Base-by-base conservation (phyloP, 2,888 invertebrate species). In the Dicyrtoma fusca region DNA sequence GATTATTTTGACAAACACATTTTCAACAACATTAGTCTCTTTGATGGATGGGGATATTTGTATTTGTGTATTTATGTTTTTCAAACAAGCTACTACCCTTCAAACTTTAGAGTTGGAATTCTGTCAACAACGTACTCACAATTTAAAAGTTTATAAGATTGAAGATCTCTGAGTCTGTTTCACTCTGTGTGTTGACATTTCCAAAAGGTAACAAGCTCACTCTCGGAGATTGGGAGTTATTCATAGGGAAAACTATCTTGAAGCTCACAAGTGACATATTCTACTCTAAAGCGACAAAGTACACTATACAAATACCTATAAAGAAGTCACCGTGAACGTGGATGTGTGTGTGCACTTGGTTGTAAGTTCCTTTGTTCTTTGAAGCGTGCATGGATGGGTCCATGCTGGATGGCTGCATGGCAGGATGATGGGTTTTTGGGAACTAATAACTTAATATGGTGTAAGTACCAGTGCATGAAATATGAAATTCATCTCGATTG, bases 401-500 rank as follows among this genome's bases (percentile, higher is more conserved):
- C n/a, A n/a, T 21, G 53, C 21, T 53, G 53, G n/a, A 8, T n/a
- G 8, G 21, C 8, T n/a, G 19, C 8, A 8, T 11, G n/a, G 1
- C 17, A 17, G 17, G 57, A 57, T 57, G 57, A 57, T 49, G 49
- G 17, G 14, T 4, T n/a, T n/a, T 49, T 4, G 49, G 26, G 25
- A 25, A 25, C 66, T 55, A 34, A 53, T 55, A 55, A 66, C 66
- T 66, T 66, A 53, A 53, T 66, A 66, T 19, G 19, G 11, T 42
- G 26, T 17, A 53, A 66, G 66, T 66, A 49, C 34, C 57, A 25
- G 47, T 23, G 51, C 51, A 65, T 53, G 57, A 66, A 66, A 66
- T 57, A 68, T 57, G 44, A 68, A 68, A 55, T 68, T 68, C 45
- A 57, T 68, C 68, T 57, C 68, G 57, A 68, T 68, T 68, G 55